Conservation (phyloP, 2,113 vertebrate genomes). For the Nestor notabilis region DNA sequence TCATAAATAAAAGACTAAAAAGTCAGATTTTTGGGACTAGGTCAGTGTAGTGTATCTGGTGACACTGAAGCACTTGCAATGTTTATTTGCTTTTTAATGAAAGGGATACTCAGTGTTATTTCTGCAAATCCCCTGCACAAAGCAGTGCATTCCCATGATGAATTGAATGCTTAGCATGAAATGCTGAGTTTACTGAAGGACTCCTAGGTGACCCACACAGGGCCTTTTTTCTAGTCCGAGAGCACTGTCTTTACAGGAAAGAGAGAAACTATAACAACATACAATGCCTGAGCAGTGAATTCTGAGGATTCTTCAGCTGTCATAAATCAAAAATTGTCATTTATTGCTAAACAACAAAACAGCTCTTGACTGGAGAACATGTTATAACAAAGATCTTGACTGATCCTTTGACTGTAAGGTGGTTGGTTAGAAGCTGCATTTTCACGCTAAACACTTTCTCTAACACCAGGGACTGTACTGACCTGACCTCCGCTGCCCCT, state of each 20-base stretch:
- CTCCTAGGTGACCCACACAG: neutral
- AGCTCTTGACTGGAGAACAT: neutral
- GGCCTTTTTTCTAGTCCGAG: neutral
- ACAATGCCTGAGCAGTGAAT: neutral
- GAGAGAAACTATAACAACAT: neutral
- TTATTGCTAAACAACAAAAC: neutral
- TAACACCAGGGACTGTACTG: neutral
- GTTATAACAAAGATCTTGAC: neutral
- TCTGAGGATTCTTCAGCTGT: neutral
- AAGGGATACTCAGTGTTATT: neutral
- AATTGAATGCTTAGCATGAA: neutral
- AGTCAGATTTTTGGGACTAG: neutral
- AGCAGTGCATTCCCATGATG: neutral
- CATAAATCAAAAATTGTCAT: neutral
- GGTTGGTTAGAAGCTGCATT: neutral
- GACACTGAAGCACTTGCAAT: neutral
- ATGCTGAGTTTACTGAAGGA: neutral
- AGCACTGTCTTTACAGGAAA: neutral
- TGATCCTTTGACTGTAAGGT: neutral
- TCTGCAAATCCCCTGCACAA: neutral
- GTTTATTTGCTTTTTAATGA: neutral
- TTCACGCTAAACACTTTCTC: neutral
- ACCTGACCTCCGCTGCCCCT: neutral
- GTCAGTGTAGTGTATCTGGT: neutral
- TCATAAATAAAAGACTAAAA: neutral